phyloP scores from a whole-genome alignment of 2,888 invertebrate genomes.

The Drosophila conformis region DNA sequence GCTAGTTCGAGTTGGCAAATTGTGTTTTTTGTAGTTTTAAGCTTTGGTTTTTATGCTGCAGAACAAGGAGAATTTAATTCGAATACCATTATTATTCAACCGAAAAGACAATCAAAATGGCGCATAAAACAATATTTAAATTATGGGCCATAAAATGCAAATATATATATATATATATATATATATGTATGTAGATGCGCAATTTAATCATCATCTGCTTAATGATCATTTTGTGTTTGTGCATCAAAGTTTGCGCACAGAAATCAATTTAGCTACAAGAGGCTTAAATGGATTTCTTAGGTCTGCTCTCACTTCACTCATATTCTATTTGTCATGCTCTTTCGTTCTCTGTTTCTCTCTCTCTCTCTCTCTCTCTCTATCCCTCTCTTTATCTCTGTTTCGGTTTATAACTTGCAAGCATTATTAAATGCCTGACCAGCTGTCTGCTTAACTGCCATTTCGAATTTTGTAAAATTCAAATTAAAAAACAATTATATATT shows the following conservation, averaged over 20 bases:
- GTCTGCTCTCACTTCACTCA: slow-evolving; percentile 1
- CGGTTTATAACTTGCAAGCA: background rate
- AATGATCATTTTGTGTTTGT: slow-evolving; percentile 16
- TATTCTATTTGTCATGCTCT: background rate
- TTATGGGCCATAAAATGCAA: background rate
- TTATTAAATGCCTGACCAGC: slow-evolving; percentile 31
- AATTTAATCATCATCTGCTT: background rate
- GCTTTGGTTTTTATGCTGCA: background rate
- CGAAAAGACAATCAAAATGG: background rate
- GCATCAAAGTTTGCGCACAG: slow-evolving; percentile 14
- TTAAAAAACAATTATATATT: slow-evolving; percentile 48
- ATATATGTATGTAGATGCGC: background rate
- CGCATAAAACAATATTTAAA: slow-evolving; percentile 4
- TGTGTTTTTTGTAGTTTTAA: background rate
- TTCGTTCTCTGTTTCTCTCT: background rate
- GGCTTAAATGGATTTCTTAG: slow-evolving; percentile 35
- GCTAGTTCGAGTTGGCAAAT: background rate
- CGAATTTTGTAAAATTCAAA: slow-evolving; percentile 30
- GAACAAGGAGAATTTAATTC: background rate
- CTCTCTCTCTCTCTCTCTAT: background rate
- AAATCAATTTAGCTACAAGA: slow-evolving; percentile 43
- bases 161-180: background rate
- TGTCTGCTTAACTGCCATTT: slow-evolving; percentile 28
- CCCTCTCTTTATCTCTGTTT: background rate
- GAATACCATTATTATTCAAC: background rate